Percentiles rank a stretch among this genome's conserved stretches.
Conservation (phyloP, 2,888 invertebrate species). For the Quadriops clusia region DNA sequence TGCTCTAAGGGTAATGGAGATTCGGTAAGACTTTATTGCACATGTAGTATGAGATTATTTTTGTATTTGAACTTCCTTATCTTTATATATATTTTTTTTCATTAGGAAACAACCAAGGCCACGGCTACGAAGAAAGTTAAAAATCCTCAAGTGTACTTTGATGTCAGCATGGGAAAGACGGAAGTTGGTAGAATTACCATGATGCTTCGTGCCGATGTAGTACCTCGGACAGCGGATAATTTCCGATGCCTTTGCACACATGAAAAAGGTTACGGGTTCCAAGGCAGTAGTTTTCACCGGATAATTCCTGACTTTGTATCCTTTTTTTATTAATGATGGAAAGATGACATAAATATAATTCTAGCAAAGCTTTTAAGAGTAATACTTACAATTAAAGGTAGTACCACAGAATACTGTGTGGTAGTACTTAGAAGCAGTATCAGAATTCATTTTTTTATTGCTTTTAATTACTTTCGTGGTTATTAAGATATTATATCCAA, state of each 20-base stretch:
- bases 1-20: no score
- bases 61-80: not conserved
- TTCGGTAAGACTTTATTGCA: no score
- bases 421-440: no score
- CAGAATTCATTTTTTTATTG: no score
- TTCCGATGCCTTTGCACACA: constrained; percentile 88
- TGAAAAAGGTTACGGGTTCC: constrained; percentile 94
- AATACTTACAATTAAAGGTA: no score
- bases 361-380: no score
- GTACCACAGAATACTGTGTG: no score
- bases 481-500: no score
- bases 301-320: constrained; percentile 98
- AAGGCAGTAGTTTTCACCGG: constrained; percentile 81
- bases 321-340: no score
- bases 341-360: no score
- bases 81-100: constrained; percentile 6
- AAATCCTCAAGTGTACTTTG: constrained; percentile 92
- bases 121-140: constrained; percentile 38
- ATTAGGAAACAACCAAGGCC: constrained; percentile 14
- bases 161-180: constrained; percentile 82
- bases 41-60: no score
- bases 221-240: constrained; percentile 90
- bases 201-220: constrained; percentile 82
- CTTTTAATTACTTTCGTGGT: no score
- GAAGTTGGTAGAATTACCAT: constrained; percentile 85